phyloP scores from a whole-genome alignment of 2,113 vertebrate genomes.

The Actenoides hombroni region DNA sequence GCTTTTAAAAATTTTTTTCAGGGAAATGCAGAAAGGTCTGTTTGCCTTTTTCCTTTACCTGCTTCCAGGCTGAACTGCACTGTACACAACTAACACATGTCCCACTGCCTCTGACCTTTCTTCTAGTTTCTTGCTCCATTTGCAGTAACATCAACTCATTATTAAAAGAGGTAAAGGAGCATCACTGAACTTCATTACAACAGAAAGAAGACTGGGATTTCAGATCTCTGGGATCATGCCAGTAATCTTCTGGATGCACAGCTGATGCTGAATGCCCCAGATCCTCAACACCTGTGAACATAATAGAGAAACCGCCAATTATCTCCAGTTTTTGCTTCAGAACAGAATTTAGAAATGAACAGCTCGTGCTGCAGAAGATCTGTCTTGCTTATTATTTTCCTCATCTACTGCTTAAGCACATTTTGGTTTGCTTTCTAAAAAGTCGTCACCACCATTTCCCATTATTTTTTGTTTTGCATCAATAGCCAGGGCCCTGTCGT shows the following conservation, averaged over 20 bases:
- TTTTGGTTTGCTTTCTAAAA: neutral
- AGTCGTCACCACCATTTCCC: neutral
- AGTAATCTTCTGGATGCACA: conserved; percentile 68
- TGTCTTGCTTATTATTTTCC: conserved; percentile 41
- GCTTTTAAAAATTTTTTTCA: neutral
- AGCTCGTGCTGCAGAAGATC: neutral
- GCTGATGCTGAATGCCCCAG: conserved; percentile 71
- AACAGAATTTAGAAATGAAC: neutral
- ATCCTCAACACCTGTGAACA: conserved; percentile 68
- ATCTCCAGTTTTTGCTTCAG: neutral
- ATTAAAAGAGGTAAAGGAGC: conserved; percentile 65
- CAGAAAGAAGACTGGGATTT: conserved; percentile 65
- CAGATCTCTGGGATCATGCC: conserved; percentile 65
- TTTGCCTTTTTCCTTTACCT: conserved; percentile 57
- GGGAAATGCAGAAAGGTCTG: neutral
- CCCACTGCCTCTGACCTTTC: conserved; percentile 70
- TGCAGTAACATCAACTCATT: conserved; percentile 76
- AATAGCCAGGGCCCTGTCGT: neutral
- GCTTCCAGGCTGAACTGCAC: conserved; percentile 68
- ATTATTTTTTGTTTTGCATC: conserved; percentile 13
- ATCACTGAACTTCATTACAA: conserved; percentile 68
- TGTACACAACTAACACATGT: conserved; percentile 76
- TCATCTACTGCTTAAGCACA: conserved; percentile 7
- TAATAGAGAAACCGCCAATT: conserved; percentile 36
- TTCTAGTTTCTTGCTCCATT: conserved; percentile 44